Percentiles rank a stretch among this genome's conserved stretches.
phyloP scores from a whole-genome alignment of 2,113 vertebrate genomes.

The Ailurus styani region DNA sequence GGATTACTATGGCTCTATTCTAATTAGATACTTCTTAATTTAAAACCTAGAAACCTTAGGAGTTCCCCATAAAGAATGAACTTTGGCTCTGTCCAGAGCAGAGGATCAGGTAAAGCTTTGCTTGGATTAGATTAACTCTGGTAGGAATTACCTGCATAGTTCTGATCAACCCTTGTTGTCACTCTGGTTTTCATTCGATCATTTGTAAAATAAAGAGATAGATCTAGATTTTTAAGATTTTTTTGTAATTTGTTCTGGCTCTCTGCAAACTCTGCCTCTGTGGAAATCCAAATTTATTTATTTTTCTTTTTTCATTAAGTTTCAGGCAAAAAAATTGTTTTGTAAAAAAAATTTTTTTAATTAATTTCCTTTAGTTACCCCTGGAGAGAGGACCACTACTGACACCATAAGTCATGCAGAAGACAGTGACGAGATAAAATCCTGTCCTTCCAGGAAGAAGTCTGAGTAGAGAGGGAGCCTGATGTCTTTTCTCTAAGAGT shows the following conservation, averaged over 20 bases:
- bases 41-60: slow-evolving; percentile 5
- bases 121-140: not conserved
- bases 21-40: slow-evolving; percentile 1
- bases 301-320: not conserved
- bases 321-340: not conserved
- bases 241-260: not conserved
- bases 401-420: not conserved
- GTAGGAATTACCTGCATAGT: not conserved
- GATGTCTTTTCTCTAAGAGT: slow-evolving; percentile 40
- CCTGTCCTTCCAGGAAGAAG: not conserved
- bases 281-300: slow-evolving; percentile 6
- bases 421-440: not conserved
- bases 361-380: not conserved
- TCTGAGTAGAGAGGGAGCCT: not conserved
- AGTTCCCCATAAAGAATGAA: not conserved
- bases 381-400: not conserved
- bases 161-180: not conserved
- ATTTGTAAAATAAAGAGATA: not conserved
- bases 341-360: not conserved
- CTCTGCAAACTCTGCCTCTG: not conserved
- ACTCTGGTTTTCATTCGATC: not conserved
- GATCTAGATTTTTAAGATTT: not conserved
- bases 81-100: not conserved
- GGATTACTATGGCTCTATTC: not conserved
- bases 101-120: not conserved